Evolutionary conservation across 2,113 vertebrate genomes (phyloP), one percentile per base, ranked within the genome.

Genomic region (Hipposideros armiger): DNA sequence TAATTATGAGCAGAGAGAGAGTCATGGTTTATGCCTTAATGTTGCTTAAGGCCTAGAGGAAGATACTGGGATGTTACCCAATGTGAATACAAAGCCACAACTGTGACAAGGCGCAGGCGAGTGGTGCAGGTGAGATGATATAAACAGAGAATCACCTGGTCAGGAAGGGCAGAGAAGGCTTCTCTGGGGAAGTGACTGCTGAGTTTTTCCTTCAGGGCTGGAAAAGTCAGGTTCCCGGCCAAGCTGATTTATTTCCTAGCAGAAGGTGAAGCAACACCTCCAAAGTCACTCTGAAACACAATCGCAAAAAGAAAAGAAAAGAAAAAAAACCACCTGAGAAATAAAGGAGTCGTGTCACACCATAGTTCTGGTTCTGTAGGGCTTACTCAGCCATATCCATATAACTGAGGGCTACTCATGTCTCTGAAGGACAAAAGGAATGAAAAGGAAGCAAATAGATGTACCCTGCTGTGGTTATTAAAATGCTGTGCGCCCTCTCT

Each of bases 371-470:
- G 28, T 30, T 80, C 64, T 70, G 10, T 7, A 56, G 26, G 19
- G 6, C 20, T 91, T 85, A 42, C 30, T 83, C 42, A 50, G 64
- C 45, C 58, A 47, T 14, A 36, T 16, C 84, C 24, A 24, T 40
- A 60, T 62, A 76, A 28, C 42, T 19, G 20, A 90, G 30, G 32
- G 28, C 30, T 72, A 45, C 11, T 92, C 36, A 36, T 11, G 22
- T 66, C 40, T 36, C 66, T 80, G 64, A 95, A 91, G 30, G 73
- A 62, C 72, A 90, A n/a, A 87, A 76, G 58, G 45, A 64, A 47
- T 40, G 45, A 70, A 81, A 82, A 91, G 52, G 56, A 82, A 70
- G 19, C 56, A 66, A 74, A 54, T 32, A 70, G 58, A 66, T 36
- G 8, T 14, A 13, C 3, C 11, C 54, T 47, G 13, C 28, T 30